Base-by-base conservation (phyloP, 2,888 invertebrate species). In the Entomobrya multifasciata region DNA sequence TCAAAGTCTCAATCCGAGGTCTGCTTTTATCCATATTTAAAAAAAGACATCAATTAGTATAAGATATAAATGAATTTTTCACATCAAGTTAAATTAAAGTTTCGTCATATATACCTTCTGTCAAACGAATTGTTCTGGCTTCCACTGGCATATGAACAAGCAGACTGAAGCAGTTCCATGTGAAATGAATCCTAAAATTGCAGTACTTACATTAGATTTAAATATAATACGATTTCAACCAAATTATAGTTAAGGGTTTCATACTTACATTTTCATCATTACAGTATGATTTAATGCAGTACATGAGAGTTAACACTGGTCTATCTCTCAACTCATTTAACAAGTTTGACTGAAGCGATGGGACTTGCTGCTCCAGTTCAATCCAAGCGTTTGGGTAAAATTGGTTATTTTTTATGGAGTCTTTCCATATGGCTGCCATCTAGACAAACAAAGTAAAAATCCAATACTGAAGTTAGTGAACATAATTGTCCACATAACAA, bases 311-410 rank as follows among this genome's bases (percentile, higher is more conserved):
- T 2, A 52, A 25, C 4, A 52, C 52, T 0, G 55, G 67, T 8
- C 55, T 25, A 15, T 30, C 11, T 13, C 30, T n/a, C 0, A 25
- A 20, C 20, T 79, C 79, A 0, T 65, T 30, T 0, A 65, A 62
- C 22, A 79, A 79, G 5, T 62, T 65, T 1, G 17, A 1, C 8
- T 79, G 49, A 0, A 49, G 47, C n/a, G 8, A 25, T 27, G 79
- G 79, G 11, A 79, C 79, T 49, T 65, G 11, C 13, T 79, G 79
- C 4, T 65, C 79, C 27, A 15, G n/a, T 1, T 41, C 62, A 1
- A n/a, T n/a, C 78, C 78, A 78, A 0, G 62, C 78, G 0, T 8
- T 11, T 10, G 65, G 22, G 0, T 17, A 0, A 30, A 79, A 47
- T 13, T 4, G 11, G 0, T 30, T 15, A 15, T 27, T 17, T 30